Evolutionary conservation across 2,113 vertebrate genomes (phyloP), one percentile per base, ranked within the genome.

Genomic region (Odontophorus gujanensis): DNA sequence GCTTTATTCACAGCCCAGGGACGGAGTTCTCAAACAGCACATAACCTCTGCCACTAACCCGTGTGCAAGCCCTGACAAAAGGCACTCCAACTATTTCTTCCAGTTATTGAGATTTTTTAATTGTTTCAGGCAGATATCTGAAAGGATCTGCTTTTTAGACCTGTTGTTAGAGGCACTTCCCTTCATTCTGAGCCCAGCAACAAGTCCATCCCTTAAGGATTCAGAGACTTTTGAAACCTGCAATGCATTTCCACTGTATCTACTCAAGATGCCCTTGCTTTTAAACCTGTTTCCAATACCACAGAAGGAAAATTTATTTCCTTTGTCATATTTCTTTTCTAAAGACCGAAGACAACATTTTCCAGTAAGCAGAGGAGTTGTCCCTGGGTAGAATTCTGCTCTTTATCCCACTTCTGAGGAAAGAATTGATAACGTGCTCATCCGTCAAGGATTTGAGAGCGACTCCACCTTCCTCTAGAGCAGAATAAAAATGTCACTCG

Each of bases 1-100:
- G 26, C 45, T 73, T n/a, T 22, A 22, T 73, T 61, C 61, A 36
- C 51, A 26, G 62, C 30, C 63, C 76, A 3, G 61, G 24, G 58
- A 40, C 0, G 0, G 25, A 1, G 14, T 26, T 3, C 53, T 26
- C 63, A 45, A 34, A 58, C 43, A 75, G 9, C 22, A 25, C 15
- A 66, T 2, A 24, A 22, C 40, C 36, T 45, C n/a, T 32, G 51
- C 47, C 61, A 15, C 7, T 48, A 4, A 3, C 5, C 72, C 40
- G 45, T 0, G 6, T 5, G 19, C 15, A 62, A 26, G 32, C 19
- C 3, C 24, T 8, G 7, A 38, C 22, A 50, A 73, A 62, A 65
- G 48, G 20, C 10, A 3, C 42, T 15, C 42, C 10, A 11, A 63
- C 22, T 4, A 15, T n/a, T 55, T 61, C n/a, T 55, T 34, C 59